These are phyloP conservation scores for Monodelphis domestica DNA, from an alignment of 2,797 vertebrate species.

Conservation along the genomic window DNA sequence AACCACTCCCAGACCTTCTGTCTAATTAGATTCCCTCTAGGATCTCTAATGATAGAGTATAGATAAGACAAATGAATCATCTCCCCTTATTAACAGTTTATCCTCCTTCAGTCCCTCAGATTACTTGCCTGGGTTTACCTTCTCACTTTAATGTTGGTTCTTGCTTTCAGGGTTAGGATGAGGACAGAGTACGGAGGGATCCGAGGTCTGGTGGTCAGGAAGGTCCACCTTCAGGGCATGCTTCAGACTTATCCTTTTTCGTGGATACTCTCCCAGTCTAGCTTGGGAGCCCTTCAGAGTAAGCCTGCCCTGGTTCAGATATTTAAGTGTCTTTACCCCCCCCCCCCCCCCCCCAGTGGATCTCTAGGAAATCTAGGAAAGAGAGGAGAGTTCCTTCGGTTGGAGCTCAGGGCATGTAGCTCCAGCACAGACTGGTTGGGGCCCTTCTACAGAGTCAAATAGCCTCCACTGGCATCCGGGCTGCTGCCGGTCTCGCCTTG, in stretches of 20 bases:
- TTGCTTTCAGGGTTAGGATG: neutral
- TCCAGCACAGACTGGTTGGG: constrained; percentile 82
- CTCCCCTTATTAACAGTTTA: neutral
- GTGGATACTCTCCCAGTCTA: constrained; percentile 82
- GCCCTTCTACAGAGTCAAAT: constrained; percentile 79
- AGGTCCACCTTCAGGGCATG: constrained; percentile 49
- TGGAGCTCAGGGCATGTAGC: constrained; percentile 75
- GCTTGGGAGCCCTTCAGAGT: constrained; percentile 70
- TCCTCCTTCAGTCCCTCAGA: neutral
- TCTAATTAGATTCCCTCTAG: neutral
- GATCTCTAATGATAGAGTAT: neutral
- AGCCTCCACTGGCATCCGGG: constrained; percentile 74
- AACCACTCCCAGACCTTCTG: neutral
- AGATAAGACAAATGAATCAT: neutral
- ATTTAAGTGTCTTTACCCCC: constrained; percentile 83
- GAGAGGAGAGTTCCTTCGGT: constrained; percentile 73
- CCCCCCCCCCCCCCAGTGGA: constrained; percentile 79
- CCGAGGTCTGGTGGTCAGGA: neutral
- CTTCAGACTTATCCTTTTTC: constrained; percentile 82
- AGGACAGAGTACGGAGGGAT: neutral
- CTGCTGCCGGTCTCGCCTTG: constrained; percentile 81
- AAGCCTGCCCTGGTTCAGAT: constrained; percentile 80
- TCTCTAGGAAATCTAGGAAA: constrained; percentile 82
- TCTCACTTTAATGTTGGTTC: neutral
- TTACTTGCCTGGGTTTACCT: neutral